A percentile compares a stretch with the other conserved stretches of the same genome.
phyloP scores from a whole-genome alignment of 2,888 invertebrate genomes.

The Lithophane leautieri region DNA sequence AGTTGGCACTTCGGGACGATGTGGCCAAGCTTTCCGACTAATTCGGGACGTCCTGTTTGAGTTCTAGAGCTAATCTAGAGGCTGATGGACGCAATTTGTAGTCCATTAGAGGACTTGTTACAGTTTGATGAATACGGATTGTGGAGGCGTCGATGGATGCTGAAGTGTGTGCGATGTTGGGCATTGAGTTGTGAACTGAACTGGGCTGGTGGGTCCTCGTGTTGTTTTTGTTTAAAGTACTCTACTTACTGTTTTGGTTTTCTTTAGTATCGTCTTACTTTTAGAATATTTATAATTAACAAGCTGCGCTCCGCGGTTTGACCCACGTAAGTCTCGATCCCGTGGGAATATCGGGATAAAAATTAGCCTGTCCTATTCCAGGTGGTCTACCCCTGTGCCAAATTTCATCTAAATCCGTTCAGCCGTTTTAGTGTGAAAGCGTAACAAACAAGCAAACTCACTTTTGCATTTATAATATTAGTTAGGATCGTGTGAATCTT shows the following conservation, averaged over 20 bases:
- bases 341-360: no score
- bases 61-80: conserved; percentile 17
- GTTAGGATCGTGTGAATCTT: no score
- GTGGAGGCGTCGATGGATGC: not conserved
- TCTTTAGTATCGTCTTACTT: not conserved
- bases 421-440: no score
- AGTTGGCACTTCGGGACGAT: conserved; percentile 16
- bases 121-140: conserved; percentile 32
- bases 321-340: no score
- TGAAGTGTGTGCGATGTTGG: conserved; percentile 19
- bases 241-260: not conserved
- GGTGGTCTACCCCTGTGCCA: no score
- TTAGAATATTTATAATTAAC: no score
- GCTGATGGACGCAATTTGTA: conserved; percentile 29
- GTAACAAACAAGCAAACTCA: no score
- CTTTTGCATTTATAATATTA: no score
- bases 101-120: conserved; percentile 39
- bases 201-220: not conserved
- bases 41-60: conserved; percentile 38
- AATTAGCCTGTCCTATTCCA: no score
- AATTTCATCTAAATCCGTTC: no score
- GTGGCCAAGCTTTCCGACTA: conserved; percentile 2
- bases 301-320: no score
- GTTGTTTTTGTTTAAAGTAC: not conserved
- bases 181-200: not conserved